These are phyloP conservation scores for Lanistes nyassanus DNA, from an alignment of 1,140 invertebrate species.

Conservation along the genomic window DNA sequence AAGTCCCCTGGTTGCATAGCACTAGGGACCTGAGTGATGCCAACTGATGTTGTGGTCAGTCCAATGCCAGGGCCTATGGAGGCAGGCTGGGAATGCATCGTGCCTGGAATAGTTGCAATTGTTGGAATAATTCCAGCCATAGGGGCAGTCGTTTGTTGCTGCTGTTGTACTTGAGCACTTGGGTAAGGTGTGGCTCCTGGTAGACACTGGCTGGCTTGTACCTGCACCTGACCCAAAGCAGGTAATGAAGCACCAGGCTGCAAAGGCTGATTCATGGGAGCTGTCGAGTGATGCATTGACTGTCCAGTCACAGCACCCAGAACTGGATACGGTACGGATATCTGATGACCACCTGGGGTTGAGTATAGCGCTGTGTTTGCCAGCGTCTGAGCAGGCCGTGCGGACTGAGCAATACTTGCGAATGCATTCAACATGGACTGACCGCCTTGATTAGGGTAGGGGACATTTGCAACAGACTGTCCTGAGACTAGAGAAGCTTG, in stretches of 20 bases:
- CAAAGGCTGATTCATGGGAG: not conserved
- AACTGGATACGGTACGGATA: not conserved
- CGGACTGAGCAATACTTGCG: too few relatives aligned
- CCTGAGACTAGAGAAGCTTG: not conserved
- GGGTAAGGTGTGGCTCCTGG: constrained; percentile 11
- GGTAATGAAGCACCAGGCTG: not conserved
- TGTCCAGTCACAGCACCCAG: not conserved
- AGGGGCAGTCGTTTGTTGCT: not conserved
- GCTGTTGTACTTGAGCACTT: constrained; percentile 1
- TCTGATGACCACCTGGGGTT: not conserved
- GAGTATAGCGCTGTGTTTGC: constrained; percentile 1
- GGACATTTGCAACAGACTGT: constrained; percentile 9
- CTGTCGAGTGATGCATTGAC: not conserved
- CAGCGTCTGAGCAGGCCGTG: not conserved
- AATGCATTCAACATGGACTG: constrained; percentile 6
- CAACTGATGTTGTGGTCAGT: not conserved
- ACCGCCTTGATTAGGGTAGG: constrained; percentile 15
- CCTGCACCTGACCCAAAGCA: not conserved
- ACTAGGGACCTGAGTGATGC: constrained; percentile 2
- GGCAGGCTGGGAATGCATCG: constrained; percentile 23
- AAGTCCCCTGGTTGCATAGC: constrained; percentile 23
- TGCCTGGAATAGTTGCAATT: constrained; percentile 14
- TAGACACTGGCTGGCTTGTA: constrained; percentile 15
- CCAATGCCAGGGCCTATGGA: not conserved
- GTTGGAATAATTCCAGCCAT: not conserved